Evolutionary conservation across 1,140 invertebrate species (phyloP), one percentile per base, ranked within the genome.

Genomic region (Brachionus paranguensis): DNA sequence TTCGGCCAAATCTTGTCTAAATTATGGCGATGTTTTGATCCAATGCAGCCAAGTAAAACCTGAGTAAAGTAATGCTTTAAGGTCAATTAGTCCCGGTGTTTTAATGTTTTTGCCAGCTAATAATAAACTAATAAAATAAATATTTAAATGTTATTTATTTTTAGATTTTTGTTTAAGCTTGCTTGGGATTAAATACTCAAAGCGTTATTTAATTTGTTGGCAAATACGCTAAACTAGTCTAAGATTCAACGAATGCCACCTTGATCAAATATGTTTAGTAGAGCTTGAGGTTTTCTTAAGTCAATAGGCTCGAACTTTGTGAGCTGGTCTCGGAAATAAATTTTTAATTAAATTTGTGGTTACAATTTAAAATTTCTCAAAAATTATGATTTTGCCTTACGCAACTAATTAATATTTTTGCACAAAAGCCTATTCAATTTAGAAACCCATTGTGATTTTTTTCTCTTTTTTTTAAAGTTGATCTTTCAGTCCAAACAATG

Each of bases 111-210:
- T 72, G 3, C 43, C 8, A n/a, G 33, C 17, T 45, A 45, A 72
- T 72, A 72, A 45, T 43, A 72, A 43, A 68, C 11, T 68, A 41
- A 68, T 68, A 68, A 68, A 72, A 72, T 72, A 72, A 72, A 72
- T 72, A 72, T 72, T 72, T 72, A 72, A 72, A 72, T 72, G 68
- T 72, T 76, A 76, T 76, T 76, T 76, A 76, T 50, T 76, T 76
- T 76, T 76, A 50, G 72, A 50, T 76, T 50, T 72, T 72, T 76
- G 20, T 76, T 76, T 76, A 74, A 74, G 41, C 20, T 74, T 43
- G 41, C 27, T 76, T 76, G 72, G 72, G 72, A 76, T 76, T 76
- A 76, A 76, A 76, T 50, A 50, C 72, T 76, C 72, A 76, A 76
- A 43, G 33, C 37, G 68, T 50, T 76, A 76, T 76, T 76, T 76